phyloP scores from a whole-genome alignment of 2,113 vertebrate species.

The Burhinus oedicnemus region DNA sequence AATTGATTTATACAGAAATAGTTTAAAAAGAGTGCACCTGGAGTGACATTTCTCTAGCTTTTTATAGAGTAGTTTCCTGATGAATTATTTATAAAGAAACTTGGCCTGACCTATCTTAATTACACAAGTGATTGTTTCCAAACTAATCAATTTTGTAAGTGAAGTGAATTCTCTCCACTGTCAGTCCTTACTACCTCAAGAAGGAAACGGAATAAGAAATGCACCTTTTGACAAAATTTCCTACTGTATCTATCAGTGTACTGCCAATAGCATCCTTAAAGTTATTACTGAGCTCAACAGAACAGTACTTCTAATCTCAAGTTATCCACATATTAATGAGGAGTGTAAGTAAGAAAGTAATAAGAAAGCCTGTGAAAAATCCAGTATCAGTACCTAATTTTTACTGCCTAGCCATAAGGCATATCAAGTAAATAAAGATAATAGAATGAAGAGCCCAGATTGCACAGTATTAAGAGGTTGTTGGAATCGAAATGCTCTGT shows the following conservation, averaged over 20 bases:
- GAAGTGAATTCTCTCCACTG: slow-evolving; percentile 60
- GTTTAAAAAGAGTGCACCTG: slow-evolving; percentile 76
- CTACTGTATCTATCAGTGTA: not conserved
- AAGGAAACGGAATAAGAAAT: slow-evolving; percentile 27
- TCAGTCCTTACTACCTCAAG: not conserved
- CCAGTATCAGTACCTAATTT: not conserved
- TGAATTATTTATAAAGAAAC: slow-evolving; percentile 81
- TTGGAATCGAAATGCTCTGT: not conserved
- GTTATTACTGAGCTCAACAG: not conserved
- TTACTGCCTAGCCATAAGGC: not conserved
- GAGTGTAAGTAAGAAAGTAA: not conserved
- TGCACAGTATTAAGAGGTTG: not conserved
- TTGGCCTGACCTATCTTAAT: slow-evolving; percentile 76
- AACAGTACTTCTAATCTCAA: not conserved
- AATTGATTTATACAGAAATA: slow-evolving; percentile 83
- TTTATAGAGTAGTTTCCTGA: slow-evolving; percentile 76
- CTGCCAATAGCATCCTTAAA: not conserved
- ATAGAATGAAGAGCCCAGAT: not conserved
- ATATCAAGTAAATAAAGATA: not conserved
- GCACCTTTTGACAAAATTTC: not conserved
- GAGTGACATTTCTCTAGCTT: slow-evolving; percentile 72
- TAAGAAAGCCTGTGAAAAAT: not conserved
- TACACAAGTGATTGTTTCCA: slow-evolving; percentile 76
- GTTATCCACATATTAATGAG: not conserved
- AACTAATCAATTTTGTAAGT: slow-evolving; percentile 76